phyloP scores from a whole-genome alignment of 64 coral and sea anemone species.

The Orbicella faveolata region DNA sequence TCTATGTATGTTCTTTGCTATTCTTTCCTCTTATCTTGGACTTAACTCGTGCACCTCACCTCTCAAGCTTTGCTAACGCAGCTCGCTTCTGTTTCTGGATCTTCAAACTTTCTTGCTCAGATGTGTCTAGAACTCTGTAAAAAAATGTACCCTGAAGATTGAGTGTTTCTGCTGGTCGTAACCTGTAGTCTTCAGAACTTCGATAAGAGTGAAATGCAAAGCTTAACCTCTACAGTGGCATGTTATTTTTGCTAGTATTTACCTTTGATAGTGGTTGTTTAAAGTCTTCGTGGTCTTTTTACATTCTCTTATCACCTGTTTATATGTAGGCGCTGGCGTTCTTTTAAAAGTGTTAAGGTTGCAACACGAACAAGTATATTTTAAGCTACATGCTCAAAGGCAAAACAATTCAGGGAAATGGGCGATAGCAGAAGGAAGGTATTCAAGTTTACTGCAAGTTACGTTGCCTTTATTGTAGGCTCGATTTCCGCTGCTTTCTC shows the following conservation, averaged over 20 bases:
- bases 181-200: too few relatives aligned
- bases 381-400: too few relatives aligned
- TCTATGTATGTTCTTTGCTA: too few relatives aligned
- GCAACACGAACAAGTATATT: neutral
- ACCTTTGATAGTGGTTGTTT: constrained; percentile 87
- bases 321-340: constrained; percentile 69
- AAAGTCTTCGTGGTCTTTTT: constrained; percentile 64
- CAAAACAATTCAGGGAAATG: too few relatives aligned
- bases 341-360: constrained; percentile 58
- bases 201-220: too few relatives aligned
- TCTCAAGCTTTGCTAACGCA: constrained; percentile 72
- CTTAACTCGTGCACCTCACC: constrained; percentile 36
- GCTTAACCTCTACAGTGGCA: too few relatives aligned
- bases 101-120: constrained; percentile 82
- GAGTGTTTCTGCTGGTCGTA: neutral
- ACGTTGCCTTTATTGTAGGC: too few relatives aligned
- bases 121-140: constrained; percentile 77
- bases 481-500: too few relatives aligned
- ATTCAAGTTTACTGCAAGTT: too few relatives aligned
- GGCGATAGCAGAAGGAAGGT: neutral
- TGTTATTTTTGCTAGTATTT: neutral
- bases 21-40: too few relatives aligned
- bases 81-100: constrained; percentile 89
- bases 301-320: constrained; percentile 68
- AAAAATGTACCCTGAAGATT: neutral